Evolutionary conservation across 23 tunicate genomes (phyloP), one percentile per base, ranked within the genome.

Genomic region (Phallusia fumigata): DNA sequence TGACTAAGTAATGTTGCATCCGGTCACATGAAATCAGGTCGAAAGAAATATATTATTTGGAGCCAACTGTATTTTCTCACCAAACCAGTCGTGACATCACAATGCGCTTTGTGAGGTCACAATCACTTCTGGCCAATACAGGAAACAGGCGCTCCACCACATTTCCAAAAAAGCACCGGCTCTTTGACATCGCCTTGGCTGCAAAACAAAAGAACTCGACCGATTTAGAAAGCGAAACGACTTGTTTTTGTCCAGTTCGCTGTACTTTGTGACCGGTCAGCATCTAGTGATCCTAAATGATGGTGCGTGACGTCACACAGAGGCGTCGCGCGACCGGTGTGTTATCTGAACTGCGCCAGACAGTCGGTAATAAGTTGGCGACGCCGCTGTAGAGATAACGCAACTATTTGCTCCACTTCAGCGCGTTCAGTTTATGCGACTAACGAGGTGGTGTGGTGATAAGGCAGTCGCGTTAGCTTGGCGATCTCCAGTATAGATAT

Each of bases 311-410:
- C 69, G 69, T 58, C 69, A 58, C 16, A 58, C 3, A 58, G 28
- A 22, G 28, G 69, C 69, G 69, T 21, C 69, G 69, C 69, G 16
- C 11, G 26, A 58, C 28, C 69, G 26, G 69, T 22, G 26, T 58
- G 69, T 58, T 58, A 58, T 58, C 69, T 58, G 69, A 24, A 58
- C 69, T 58, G 69, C 16, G 69, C 69, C 69, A 58, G 69, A 58
- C 69, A 58, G 69, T 22, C 69, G 28, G 69, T 58, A 6, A 58
- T 58, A 58, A 58, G 28, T 58, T 24, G 28, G 69, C 26, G 69
- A 58, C 69, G 69, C 69, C 69, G 69, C 69, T 58, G 69, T 16
- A 6, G 3, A 22, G 69, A 58, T 58, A 58, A 58, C 8, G 69
- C 16, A 40, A 40, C 47, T 40, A 40, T 40, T 24, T 24, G 16